Evolutionary conservation across 2,888 invertebrate genomes (phyloP), one percentile per base, ranked within the genome.

Genomic region (Mythimna ferrago): DNA sequence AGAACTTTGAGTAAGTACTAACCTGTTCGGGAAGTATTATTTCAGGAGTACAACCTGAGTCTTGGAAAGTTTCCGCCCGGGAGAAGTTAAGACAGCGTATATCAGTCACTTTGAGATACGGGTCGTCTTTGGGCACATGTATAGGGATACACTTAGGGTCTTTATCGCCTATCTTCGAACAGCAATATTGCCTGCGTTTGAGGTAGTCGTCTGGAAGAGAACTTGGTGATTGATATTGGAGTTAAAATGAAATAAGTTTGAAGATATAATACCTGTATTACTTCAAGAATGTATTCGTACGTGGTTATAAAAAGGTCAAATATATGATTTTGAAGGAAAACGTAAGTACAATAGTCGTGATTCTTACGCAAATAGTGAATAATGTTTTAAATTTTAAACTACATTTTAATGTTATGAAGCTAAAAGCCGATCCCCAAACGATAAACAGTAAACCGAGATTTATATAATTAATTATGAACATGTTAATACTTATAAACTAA

Each of bases 51-150:
- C 95, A 94, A 74, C 92, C 91, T 66, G 85, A 85, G 78, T 94
- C 93, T 89, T 93, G 92, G 89, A 94, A 95, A 88, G 94, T 94
- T 91, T 93, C 91, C n/a, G 93, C 93, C 66, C 92, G 87, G 53
- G 93, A 91, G 89, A 93, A 93, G 91, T 94, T 94, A 53, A 94
- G 89, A 84, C 94, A 94, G 71, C 90, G 90, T 83, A 94, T 92
- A 88, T 90, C 90, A 83, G 93, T 93, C 78, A 93, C 91, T 89
- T 91, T 92, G 77, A 94, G 93, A 87, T 93, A 94, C 56, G 94
- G 93, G 82, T 94, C 94, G 82, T 94, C 90, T 62, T 91, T 81
- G 16, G 93, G 92, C 26, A 94, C 93, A 16, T 67, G 70, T 84
- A 94, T 93, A 41, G 94, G 93, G 64, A 89, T 90, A 85, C 94